phyloP scores from a whole-genome alignment of 2,888 invertebrate species.

The Noctua janthe region DNA sequence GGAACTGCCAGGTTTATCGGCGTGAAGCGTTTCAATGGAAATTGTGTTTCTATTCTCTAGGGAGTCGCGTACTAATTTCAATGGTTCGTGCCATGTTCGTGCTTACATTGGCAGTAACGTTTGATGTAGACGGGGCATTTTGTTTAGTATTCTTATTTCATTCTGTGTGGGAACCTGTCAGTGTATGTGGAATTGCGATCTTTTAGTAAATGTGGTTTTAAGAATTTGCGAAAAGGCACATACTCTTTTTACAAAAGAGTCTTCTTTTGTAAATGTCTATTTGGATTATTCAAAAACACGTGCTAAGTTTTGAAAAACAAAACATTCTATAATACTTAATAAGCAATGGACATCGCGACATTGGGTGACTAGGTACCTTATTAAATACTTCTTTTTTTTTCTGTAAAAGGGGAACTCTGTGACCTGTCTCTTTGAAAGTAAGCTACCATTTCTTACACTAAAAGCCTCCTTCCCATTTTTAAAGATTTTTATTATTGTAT shows the following conservation, averaged over 20 bases:
- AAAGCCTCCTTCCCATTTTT: slow-evolving; percentile 41
- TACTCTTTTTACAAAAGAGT: neutral
- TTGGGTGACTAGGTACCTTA: neutral
- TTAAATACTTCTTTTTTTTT: neutral
- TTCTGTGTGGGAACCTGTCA: slow-evolving; percentile 10
- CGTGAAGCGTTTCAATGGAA: slow-evolving; percentile 77
- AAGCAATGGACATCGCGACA: neutral
- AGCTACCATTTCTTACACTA: slow-evolving; percentile 7
- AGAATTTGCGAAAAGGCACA: neutral
- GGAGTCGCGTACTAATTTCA: slow-evolving; percentile 72
- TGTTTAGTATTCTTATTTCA: slow-evolving; percentile 43
- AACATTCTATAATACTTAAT: neutral
- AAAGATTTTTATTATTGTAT: slow-evolving; percentile 40
- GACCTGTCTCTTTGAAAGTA: slow-evolving; percentile 10
- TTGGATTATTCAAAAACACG: neutral
- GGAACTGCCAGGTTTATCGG: slow-evolving; percentile 69
- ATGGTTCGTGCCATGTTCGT: slow-evolving; percentile 55
- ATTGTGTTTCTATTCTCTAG: slow-evolving; percentile 78
- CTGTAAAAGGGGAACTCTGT: neutral
- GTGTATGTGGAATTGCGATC: neutral
- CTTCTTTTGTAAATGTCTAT: neutral
- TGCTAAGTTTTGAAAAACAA: neutral
- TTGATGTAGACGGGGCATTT: slow-evolving; percentile 47
- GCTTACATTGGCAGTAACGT: slow-evolving; percentile 56
- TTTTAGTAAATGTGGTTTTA: neutral